Percentiles rank a stretch among this genome's conserved stretches.
These are phyloP conservation scores for Hyla sarda DNA, from an alignment of 2,113 vertebrate genomes.

Conservation along the genomic window DNA sequence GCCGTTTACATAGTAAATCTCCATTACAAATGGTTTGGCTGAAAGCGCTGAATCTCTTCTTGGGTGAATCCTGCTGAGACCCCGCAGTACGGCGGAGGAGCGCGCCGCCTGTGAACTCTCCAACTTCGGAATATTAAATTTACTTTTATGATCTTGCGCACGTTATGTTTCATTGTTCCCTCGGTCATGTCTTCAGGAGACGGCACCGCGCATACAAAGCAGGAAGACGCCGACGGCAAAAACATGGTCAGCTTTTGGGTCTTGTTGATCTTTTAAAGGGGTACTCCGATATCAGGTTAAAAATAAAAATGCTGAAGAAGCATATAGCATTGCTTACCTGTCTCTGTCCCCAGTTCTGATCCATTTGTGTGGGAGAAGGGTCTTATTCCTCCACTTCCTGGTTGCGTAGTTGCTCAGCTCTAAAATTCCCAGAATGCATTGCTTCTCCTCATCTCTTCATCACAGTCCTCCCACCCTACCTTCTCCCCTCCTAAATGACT, in stretches of 20 bases:
- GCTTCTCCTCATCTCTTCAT: too few species aligned
- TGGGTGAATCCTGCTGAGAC: constrained; percentile 19
- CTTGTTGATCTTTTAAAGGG: too few species aligned
- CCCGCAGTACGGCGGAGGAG: background rate
- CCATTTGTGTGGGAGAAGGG: too few species aligned
- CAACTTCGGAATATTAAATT: background rate
- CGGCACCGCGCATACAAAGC: background rate
- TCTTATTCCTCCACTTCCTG: too few species aligned
- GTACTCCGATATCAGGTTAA: too few species aligned
- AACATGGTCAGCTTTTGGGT: background rate
- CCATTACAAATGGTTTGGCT: background rate
- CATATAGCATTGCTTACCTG: too few species aligned
- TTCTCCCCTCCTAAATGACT: too few species aligned
- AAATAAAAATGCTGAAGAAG: too few species aligned
- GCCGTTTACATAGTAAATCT: constrained; percentile 19
- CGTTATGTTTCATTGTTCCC: constrained; percentile 7
- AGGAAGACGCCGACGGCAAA: background rate
- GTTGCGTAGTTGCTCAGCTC: too few species aligned
- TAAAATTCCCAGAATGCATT: too few species aligned
- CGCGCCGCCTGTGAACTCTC: background rate
- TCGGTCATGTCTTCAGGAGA: background rate
- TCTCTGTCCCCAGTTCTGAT: too few species aligned
- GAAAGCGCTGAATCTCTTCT: background rate
- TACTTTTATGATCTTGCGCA: constrained; percentile 10
- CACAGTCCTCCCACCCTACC: too few species aligned